phyloP scores from a whole-genome alignment of 2,797 vertebrate genomes.

The Zenarchopterus dispar region DNA sequence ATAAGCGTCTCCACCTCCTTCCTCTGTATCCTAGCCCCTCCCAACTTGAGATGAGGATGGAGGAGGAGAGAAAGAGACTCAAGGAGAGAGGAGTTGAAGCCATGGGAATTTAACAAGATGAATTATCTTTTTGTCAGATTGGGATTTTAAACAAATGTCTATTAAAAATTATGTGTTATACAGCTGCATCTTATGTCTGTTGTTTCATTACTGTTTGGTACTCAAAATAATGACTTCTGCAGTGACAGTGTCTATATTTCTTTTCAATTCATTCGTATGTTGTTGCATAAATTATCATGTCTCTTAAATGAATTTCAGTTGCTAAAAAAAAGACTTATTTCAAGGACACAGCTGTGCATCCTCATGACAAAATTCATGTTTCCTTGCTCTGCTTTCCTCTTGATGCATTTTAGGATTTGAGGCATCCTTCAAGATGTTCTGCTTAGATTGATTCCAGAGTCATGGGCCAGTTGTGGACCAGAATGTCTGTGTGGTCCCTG shows the following conservation, averaged over 20 bases:
- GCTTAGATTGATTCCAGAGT: conserved; percentile 17
- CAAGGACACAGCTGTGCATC: not conserved
- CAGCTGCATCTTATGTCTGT: not conserved
- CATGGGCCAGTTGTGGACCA: conserved; percentile 1
- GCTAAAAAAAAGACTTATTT: not conserved
- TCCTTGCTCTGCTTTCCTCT: not conserved
- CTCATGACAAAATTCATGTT: not conserved
- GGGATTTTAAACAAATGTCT: not conserved
- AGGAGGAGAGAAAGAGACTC: too few relatives aligned
- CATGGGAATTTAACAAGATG: too few relatives aligned
- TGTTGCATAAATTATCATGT: not conserved
- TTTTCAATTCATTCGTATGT: not conserved
- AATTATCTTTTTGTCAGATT: not conserved
- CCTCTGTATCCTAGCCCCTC: too few relatives aligned
- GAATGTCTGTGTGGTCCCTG: conserved; percentile 5
- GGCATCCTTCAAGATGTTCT: conserved; percentile 7
- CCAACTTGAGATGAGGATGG: too few relatives aligned
- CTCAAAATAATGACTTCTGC: too few relatives aligned
- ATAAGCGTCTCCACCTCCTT: too few relatives aligned
- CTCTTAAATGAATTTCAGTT: not conserved
- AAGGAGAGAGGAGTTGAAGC: too few relatives aligned
- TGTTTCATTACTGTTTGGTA: not conserved
- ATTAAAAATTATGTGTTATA: not conserved
- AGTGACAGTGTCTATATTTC: too few relatives aligned
- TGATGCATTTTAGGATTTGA: conserved; percentile 6